phyloP scores from a whole-genome alignment of 2,797 vertebrate genomes.

The Aeoliscus strigatus region DNA sequence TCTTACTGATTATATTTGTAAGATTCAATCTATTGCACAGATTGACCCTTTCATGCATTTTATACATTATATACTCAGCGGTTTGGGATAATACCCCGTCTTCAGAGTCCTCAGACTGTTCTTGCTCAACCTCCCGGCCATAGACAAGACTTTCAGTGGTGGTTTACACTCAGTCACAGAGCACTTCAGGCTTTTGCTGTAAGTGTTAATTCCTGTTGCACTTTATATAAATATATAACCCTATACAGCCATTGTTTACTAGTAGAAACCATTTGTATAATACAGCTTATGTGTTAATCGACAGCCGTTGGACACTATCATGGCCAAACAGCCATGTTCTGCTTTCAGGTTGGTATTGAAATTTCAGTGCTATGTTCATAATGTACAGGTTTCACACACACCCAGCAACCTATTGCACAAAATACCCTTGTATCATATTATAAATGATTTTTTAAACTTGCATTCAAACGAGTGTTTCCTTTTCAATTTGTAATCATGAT shows the following conservation, averaged over 20 bases:
- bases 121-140: slow-evolving; percentile 41
- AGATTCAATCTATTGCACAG: slow-evolving; percentile 81
- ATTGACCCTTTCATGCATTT: slow-evolving; percentile 70
- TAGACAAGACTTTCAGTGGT: slow-evolving; percentile 43
- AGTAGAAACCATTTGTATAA: slow-evolving; percentile 65
- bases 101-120: slow-evolving; percentile 45
- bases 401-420: slow-evolving; percentile 94
- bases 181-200: slow-evolving; percentile 77
- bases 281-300: slow-evolving; percentile 55
- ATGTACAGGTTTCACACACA: slow-evolving; percentile 83
- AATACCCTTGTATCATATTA: slow-evolving; percentile 99
- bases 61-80: slow-evolving; percentile 56
- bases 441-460: slow-evolving; percentile 89
- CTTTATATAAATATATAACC: slow-evolving; percentile 87
- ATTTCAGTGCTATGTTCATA: slow-evolving; percentile 75
- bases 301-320: slow-evolving; percentile 56
- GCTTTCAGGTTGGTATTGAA: slow-evolving; percentile 68
- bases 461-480: slow-evolving; percentile 43
- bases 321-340: slow-evolving; percentile 59
- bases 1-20: slow-evolving; percentile 85
- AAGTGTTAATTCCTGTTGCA: slow-evolving; percentile 81
- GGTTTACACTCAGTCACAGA: slow-evolving; percentile 57
- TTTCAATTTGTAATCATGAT: slow-evolving; percentile 26
- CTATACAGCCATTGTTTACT: slow-evolving; percentile 68
- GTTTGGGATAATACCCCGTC: slow-evolving; percentile 45